Evolutionary conservation across 2,797 vertebrate species (phyloP).

Genomic region (Alfaro cultratus): DNA sequence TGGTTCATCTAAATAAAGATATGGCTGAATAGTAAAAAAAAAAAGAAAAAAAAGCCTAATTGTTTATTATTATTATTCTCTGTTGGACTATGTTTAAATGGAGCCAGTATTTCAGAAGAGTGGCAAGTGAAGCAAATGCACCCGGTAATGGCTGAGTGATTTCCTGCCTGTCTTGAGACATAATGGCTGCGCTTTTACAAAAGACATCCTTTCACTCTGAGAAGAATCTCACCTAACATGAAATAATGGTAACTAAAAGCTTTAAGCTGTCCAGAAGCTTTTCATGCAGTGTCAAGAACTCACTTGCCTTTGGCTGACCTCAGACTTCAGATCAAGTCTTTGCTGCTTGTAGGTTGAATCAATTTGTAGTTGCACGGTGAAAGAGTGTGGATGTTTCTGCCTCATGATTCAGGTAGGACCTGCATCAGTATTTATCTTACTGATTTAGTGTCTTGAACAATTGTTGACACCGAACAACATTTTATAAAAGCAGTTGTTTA

Average conservation of each 20-base stretch:
- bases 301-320: neutral
- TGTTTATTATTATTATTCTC: slow-evolving; percentile 35
- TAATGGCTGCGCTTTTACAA: slow-evolving; percentile 62
- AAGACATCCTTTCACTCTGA: slow-evolving; percentile 33
- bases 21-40: no score
- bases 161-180: slow-evolving; percentile 51
- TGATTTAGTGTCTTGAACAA: neutral
- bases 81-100: slow-evolving; percentile 53
- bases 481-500: neutral
- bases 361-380: neutral
- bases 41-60: neutral
- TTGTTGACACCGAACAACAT: neutral
- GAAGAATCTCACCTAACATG: slow-evolving; percentile 22
- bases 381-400: neutral
- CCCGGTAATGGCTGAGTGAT: slow-evolving; percentile 49
- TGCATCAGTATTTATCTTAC: neutral
- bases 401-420: neutral
- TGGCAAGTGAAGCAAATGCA: slow-evolving; percentile 50
- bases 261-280: slow-evolving; percentile 22
- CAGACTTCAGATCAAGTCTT: slow-evolving; percentile 16
- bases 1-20: slow-evolving; percentile 5
- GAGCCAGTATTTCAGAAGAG: slow-evolving; percentile 34
- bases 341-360: neutral
- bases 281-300: slow-evolving; percentile 22
- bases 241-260: slow-evolving; percentile 47